phyloP scores from a whole-genome alignment of 1,140 invertebrate genomes.

The Ephestia elutella region DNA sequence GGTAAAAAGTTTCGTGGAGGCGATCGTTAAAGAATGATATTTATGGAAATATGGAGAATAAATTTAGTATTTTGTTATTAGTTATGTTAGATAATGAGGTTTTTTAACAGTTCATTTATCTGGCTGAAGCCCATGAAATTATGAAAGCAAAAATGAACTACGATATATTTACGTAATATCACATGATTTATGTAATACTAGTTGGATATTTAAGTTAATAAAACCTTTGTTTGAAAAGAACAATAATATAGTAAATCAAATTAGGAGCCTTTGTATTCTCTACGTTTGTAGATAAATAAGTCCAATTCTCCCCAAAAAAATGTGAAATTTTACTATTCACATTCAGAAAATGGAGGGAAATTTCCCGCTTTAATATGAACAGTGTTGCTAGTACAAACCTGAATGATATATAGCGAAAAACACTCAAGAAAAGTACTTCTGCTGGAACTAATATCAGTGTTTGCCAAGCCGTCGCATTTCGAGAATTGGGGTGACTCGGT shows the following conservation, averaged over 20 bases:
- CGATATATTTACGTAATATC: too few species aligned
- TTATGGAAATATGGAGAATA: neutral
- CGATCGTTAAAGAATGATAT: neutral
- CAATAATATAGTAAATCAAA: too few species aligned
- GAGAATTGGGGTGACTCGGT: slow-evolving; percentile 55
- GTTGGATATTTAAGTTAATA: too few species aligned
- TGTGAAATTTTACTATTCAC: neutral
- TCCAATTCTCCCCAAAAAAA: neutral
- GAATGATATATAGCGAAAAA: slow-evolving; percentile 59
- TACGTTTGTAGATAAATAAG: too few species aligned
- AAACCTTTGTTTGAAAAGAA: too few species aligned
- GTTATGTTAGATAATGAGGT: too few species aligned
- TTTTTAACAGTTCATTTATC: too few species aligned
- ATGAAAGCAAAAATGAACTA: too few species aligned
- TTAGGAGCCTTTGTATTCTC: too few species aligned
- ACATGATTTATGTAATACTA: too few species aligned
- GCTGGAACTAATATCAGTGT: slow-evolving; percentile 65
- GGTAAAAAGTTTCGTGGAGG: neutral
- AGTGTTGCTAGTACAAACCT: slow-evolving; percentile 23
- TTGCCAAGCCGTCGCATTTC: slow-evolving; percentile 63
- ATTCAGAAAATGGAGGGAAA: neutral
- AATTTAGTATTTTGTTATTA: neutral
- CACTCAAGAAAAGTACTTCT: slow-evolving; percentile 59
- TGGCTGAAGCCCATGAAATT: too few species aligned
- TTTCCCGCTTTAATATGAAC: slow-evolving; percentile 16